Percentiles rank a stretch among this genome's conserved stretches.
Conservation (phyloP, 2,797 vertebrate genomes). For the Argya squamiceps region DNA sequence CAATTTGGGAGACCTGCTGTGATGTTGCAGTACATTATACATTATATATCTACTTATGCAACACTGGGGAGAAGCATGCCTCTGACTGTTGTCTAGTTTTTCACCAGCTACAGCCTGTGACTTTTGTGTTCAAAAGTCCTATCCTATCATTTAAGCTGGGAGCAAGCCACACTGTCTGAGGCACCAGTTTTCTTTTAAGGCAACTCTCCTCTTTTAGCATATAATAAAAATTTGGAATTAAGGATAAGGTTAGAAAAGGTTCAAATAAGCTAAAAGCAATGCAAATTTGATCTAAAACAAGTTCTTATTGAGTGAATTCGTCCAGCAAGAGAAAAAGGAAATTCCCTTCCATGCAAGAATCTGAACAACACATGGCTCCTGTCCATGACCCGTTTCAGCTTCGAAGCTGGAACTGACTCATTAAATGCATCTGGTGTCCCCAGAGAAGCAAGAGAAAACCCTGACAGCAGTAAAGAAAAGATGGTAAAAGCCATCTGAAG, state of each 20-base stretch:
- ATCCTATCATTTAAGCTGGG: not conserved
- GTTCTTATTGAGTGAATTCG: not conserved
- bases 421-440: conserved; percentile 7
- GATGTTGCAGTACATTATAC: conserved; percentile 23
- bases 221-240: not conserved
- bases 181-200: not conserved
- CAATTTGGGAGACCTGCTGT: conserved; percentile 49
- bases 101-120: not conserved
- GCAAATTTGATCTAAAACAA: not conserved
- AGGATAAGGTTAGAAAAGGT: not conserved
- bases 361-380: conserved; percentile 10
- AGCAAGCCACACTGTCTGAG: not conserved
- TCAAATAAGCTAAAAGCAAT: not conserved
- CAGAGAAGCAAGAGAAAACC: conserved; percentile 6
- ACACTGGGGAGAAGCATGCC: not conserved
- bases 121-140: not conserved
- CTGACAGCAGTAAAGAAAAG: conserved; percentile 18
- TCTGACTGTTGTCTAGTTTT: conserved; percentile 8
- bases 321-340: not conserved
- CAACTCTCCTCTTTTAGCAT: not conserved
- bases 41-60: conserved; percentile 3
- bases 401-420: conserved; percentile 24
- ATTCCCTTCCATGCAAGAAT: not conserved
- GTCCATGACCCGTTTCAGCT: conserved; percentile 8
- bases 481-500: conserved; percentile 41